phyloP scores from a whole-genome alignment of 2,888 invertebrate species.

The Coecobrya sp. region DNA sequence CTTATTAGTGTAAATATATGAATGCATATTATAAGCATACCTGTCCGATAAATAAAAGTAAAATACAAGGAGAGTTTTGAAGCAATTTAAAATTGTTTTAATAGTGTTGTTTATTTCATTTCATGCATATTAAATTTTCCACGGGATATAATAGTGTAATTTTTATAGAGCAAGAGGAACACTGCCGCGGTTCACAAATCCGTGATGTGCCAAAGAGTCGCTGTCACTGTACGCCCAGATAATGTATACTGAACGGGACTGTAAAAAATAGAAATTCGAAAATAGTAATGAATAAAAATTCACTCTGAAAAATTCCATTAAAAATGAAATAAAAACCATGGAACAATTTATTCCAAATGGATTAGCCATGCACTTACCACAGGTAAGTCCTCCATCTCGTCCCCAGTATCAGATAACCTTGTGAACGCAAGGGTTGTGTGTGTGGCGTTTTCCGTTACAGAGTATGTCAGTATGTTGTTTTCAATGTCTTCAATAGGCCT shows the following conservation, averaged over 20 bases:
- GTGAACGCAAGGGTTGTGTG: slow-evolving; percentile 66
- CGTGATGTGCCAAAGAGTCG: slow-evolving; percentile 52
- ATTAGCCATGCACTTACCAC: slow-evolving; percentile 19
- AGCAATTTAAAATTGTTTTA: background rate
- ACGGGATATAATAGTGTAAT: no score
- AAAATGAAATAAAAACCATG: no score
- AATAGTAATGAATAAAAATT: no score
- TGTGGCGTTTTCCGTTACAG: slow-evolving; percentile 64
- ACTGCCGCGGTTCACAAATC: slow-evolving; percentile 24
- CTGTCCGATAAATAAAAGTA: background rate
- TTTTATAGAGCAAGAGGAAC: slow-evolving; percentile 13
- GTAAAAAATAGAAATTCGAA: background rate
- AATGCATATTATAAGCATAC: background rate
- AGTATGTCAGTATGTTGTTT: slow-evolving; percentile 55
- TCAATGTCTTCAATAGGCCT: slow-evolving; percentile 60
- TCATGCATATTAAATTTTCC: background rate
- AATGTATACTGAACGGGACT: slow-evolving; percentile 56
- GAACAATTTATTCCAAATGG: background rate
- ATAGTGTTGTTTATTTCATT: background rate
- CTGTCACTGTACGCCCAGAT: slow-evolving; percentile 63
- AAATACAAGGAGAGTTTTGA: background rate
- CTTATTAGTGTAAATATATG: no score
- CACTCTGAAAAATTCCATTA: no score
- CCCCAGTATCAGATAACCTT: slow-evolving; percentile 65
- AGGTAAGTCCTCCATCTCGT: slow-evolving; percentile 66